These are phyloP conservation scores for Drosophila macrothrix DNA, from an alignment of 2,888 invertebrate genomes.

Conservation along the genomic window DNA sequence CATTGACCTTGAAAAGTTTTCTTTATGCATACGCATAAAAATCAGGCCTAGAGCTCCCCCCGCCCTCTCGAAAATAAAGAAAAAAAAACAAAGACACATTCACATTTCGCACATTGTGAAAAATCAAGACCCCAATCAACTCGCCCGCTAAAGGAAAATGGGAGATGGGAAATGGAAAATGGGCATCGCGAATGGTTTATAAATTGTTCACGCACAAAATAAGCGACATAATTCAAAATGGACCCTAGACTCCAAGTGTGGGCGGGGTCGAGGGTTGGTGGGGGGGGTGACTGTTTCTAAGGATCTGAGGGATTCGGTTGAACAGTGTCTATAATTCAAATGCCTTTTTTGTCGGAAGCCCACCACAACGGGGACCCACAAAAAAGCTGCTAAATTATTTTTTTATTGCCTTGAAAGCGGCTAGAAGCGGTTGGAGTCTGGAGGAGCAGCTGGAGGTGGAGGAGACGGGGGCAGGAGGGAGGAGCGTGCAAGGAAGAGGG, in stretches of 20 bases:
- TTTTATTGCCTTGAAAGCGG: constrained; percentile 70
- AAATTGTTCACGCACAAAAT: constrained; percentile 58
- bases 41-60: constrained; percentile 22
- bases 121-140: constrained; percentile 9
- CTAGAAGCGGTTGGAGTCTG: neutral
- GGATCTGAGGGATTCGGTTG: constrained; percentile 7
- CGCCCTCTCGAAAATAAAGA: neutral
- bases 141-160: neutral
- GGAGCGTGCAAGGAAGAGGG: neutral
- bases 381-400: constrained; percentile 71
- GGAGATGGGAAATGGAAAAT: constrained; percentile 19
- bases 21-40: constrained; percentile 46
- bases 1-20: constrained; percentile 70
- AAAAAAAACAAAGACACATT: constrained; percentile 7
- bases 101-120: constrained; percentile 44
- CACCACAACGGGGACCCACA: constrained; percentile 45
- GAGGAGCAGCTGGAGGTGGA: neutral
- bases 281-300: neutral
- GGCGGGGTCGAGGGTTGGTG: neutral
- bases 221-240: constrained; percentile 63
- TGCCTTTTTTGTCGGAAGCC: constrained; percentile 25
- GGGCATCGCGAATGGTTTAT: constrained; percentile 49
- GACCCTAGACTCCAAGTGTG: constrained; percentile 23
- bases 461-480: neutral
- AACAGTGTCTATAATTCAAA: constrained; percentile 65